Percentiles rank a stretch among this genome's conserved stretches.
Evolutionary conservation across 2,797 vertebrate species (phyloP).

Genomic region (Coregonus suidteri): DNA sequence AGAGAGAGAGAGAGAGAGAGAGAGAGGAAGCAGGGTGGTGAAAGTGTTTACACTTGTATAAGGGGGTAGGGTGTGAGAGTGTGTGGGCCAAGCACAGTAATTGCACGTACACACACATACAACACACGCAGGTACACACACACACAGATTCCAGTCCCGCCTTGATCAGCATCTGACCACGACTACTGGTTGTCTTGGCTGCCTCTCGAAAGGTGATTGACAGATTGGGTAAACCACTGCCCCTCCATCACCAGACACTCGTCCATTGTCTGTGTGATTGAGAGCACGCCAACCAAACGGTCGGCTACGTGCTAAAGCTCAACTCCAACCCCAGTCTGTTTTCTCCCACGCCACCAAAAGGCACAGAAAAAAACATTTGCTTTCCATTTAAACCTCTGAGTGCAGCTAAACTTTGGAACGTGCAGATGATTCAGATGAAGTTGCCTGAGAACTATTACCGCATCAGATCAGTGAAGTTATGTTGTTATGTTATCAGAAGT

Average conservation of each 20-base stretch:
- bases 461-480: neutral
- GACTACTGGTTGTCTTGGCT: constrained; percentile 5
- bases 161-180: neutral
- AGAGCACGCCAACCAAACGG: constrained; percentile 53
- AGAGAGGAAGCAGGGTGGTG: neutral
- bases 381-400: neutral
- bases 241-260: constrained; percentile 52
- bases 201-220: constrained; percentile 55
- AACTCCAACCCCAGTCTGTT: constrained; percentile 50
- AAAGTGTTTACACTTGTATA: neutral
- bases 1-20: no score
- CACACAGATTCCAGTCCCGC: neutral
- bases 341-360: constrained; percentile 62
- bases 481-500: neutral
- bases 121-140: neutral
- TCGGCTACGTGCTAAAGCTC: constrained; percentile 58
- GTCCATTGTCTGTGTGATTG: constrained; percentile 63
- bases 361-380: constrained; percentile 18
- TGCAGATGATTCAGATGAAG: neutral
- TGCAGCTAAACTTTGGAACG: neutral
- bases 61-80: neutral
- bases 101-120: neutral
- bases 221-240: constrained; percentile 60
- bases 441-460: neutral
- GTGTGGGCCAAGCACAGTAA: neutral